Percentiles rank a stretch among this genome's conserved stretches.
These are phyloP conservation scores for Chrysoperla carnea DNA, from an alignment of 1,140 invertebrate genomes.

Conservation along the genomic window DNA sequence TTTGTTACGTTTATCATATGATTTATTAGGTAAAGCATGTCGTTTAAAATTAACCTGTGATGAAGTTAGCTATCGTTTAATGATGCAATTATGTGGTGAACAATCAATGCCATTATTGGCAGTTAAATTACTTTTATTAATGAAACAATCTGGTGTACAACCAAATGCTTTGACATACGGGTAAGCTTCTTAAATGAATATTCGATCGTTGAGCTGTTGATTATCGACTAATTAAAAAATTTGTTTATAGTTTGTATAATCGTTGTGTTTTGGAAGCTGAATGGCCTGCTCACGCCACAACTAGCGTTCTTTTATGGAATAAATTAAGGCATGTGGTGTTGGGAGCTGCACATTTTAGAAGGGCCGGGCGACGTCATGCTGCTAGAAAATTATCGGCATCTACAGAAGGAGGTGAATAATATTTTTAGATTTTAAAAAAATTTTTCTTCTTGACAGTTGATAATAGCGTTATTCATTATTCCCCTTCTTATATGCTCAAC, in stretches of 20 bases:
- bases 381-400: slow-evolving; percentile 25
- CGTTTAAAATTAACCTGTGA: slow-evolving; percentile 69
- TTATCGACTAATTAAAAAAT: neutral
- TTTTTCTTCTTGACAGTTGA: too few relatives aligned
- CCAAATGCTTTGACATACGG: slow-evolving; percentile 98
- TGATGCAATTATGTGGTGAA: slow-evolving; percentile 96
- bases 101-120: slow-evolving; percentile 87
- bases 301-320: slow-evolving; percentile 76
- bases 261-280: slow-evolving; percentile 77
- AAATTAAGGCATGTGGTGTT: slow-evolving; percentile 83
- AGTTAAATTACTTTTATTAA: slow-evolving; percentile 84
- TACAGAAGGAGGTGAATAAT: slow-evolving; percentile 18
- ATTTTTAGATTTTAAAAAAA: neutral
- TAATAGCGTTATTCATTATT: too few relatives aligned
- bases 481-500: too few relatives aligned
- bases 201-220: neutral
- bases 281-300: slow-evolving; percentile 66
- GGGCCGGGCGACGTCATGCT: slow-evolving; percentile 41
- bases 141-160: slow-evolving; percentile 86
- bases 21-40: slow-evolving; percentile 71
- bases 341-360: slow-evolving; percentile 72
- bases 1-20: slow-evolving; percentile 68
- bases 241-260: slow-evolving; percentile 33
- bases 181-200: slow-evolving; percentile 37
- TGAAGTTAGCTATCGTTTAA: slow-evolving; percentile 93